These are phyloP conservation scores for Donacobius atricapilla DNA, from an alignment of 2,113 vertebrate species.

Conservation along the genomic window DNA sequence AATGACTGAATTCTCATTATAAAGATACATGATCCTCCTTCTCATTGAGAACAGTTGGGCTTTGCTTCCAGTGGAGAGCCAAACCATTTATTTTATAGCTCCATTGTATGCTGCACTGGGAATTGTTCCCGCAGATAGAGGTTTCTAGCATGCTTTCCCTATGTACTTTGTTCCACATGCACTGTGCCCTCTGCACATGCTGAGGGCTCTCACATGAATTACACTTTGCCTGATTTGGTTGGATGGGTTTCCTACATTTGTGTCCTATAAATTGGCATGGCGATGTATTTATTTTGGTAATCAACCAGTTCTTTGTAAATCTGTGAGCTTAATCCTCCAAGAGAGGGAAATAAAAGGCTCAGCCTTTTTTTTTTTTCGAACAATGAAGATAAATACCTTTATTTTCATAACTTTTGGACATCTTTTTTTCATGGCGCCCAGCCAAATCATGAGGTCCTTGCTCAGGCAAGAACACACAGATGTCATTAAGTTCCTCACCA, in stretches of 20 bases:
- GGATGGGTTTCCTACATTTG: slow-evolving; percentile 49
- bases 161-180: slow-evolving; percentile 39
- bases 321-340: slow-evolving; percentile 42
- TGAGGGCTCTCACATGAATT: slow-evolving; percentile 51
- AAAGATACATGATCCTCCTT: slow-evolving; percentile 69
- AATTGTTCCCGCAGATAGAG: slow-evolving; percentile 36
- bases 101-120: slow-evolving; percentile 13
- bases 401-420: slow-evolving; percentile 63
- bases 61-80: slow-evolving; percentile 63
- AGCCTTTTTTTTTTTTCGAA: background rate
- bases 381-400: slow-evolving; percentile 66
- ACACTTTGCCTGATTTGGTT: slow-evolving; percentile 57
- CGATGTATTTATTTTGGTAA: slow-evolving; percentile 50
- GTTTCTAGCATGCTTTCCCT: slow-evolving; percentile 26
- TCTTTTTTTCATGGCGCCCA: background rate
- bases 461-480: background rate
- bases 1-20: slow-evolving; percentile 68
- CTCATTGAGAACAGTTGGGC: slow-evolving; percentile 44
- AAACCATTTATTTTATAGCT: slow-evolving; percentile 59
- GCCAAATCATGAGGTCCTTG: slow-evolving; percentile 13
- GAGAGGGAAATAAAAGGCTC: slow-evolving; percentile 44
- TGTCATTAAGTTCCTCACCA: slow-evolving; percentile 33
- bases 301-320: slow-evolving; percentile 63
- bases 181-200: slow-evolving; percentile 38
- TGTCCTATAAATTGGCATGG: slow-evolving; percentile 54